phyloP scores from a whole-genome alignment of 2,888 invertebrate species.

The Lasioglossum calceatum region DNA sequence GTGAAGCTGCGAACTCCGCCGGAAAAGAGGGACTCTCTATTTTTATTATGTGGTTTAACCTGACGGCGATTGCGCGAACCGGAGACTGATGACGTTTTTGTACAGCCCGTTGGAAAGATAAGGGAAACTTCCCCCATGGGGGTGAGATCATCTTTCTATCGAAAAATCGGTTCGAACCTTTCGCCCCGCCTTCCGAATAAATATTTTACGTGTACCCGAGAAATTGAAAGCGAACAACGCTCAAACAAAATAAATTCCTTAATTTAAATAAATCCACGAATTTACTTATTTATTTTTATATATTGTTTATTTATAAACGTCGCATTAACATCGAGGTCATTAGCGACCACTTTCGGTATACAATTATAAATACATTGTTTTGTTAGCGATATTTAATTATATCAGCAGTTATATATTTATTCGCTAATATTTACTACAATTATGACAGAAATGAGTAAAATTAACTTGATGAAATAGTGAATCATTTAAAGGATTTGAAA shows the following conservation, averaged over 20 bases:
- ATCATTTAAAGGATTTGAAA: too few species aligned
- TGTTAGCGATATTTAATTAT: too few species aligned
- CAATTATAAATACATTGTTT: too few species aligned
- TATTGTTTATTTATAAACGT: too few species aligned
- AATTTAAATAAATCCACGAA: too few species aligned
- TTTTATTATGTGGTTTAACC: conserved; percentile 72
- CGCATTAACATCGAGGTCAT: too few species aligned
- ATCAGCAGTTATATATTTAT: too few species aligned
- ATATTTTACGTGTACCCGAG: neutral
- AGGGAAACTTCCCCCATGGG: conserved; percentile 14
- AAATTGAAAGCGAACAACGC: neutral
- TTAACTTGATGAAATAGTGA: too few species aligned
- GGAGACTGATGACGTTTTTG: conserved; percentile 65
- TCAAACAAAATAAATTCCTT: neutral
- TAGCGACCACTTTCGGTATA: too few species aligned
- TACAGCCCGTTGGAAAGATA: conserved; percentile 42
- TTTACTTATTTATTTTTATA: too few species aligned
- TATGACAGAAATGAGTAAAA: too few species aligned
- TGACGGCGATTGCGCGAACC: conserved; percentile 67
- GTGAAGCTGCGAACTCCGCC: conserved; percentile 15
- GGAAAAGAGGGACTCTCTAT: conserved; percentile 42
- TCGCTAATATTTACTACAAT: too few species aligned
- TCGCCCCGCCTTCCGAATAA: neutral
- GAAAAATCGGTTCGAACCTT: conserved; percentile 23
- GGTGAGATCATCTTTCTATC: conserved; percentile 37